These are phyloP conservation scores for Drosophila littoralis DNA, from an alignment of 1,140 invertebrate species.

Conservation along the genomic window DNA sequence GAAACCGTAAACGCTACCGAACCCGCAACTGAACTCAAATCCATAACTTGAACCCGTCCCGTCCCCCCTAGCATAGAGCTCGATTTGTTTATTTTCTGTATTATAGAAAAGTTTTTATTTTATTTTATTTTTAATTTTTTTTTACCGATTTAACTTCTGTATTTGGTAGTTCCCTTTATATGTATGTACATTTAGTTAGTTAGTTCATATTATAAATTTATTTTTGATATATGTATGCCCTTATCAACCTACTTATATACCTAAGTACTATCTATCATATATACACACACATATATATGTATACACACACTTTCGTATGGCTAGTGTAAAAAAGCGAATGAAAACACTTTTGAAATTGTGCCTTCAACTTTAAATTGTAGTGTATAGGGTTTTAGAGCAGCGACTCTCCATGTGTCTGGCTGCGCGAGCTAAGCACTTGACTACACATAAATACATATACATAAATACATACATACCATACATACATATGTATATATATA, in stretches of 20 bases:
- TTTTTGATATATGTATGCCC: slow-evolving; percentile 30
- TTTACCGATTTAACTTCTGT: neutral
- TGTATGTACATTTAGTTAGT: slow-evolving; percentile 28
- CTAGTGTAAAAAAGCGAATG: slow-evolving; percentile 53
- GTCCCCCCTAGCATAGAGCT: slow-evolving; percentile 27
- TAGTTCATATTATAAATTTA: slow-evolving; percentile 32
- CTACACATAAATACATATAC: slow-evolving; percentile 21
- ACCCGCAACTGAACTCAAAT: slow-evolving; percentile 18
- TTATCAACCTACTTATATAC: slow-evolving; percentile 17
- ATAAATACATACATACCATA: slow-evolving; percentile 9
- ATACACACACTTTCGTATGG: slow-evolving; percentile 31
- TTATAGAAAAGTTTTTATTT: slow-evolving; percentile 41
- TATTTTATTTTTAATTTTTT: slow-evolving; percentile 8
- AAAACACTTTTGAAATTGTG: slow-evolving; percentile 78
- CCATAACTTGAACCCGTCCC: slow-evolving; percentile 27
- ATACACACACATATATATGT: slow-evolving; percentile 5
- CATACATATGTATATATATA: slow-evolving; percentile 7
- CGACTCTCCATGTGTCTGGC: slow-evolving; percentile 30
- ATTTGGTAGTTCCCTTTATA: slow-evolving; percentile 6
- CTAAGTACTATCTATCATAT: slow-evolving; percentile 12
- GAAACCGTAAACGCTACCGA: slow-evolving; percentile 8
- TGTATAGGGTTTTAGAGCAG: slow-evolving; percentile 38
- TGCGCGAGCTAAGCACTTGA: slow-evolving; percentile 24
- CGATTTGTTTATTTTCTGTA: slow-evolving; percentile 44
- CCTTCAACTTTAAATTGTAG: slow-evolving; percentile 72